Percentiles rank a stretch among this genome's conserved stretches.
Evolutionary conservation across 2,797 vertebrate species (phyloP).

Genomic region (Gymnopithys bicolor): DNA sequence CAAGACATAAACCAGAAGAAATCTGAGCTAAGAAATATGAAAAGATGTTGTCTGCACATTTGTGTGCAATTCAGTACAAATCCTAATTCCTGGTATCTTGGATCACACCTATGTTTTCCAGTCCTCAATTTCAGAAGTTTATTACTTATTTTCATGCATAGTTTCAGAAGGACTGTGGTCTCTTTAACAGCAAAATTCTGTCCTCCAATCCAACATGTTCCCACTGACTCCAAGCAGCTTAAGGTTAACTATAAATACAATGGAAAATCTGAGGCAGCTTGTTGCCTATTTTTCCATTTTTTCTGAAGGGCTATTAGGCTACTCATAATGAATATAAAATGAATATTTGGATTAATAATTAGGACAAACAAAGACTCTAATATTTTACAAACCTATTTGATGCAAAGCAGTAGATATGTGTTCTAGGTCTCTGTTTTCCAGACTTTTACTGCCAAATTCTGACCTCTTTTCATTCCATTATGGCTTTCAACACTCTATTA

Average conservation of each 20-base stretch:
- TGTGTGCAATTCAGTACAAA: background rate
- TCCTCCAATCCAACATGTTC: background rate
- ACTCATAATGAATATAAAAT: background rate
- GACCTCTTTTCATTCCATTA: constrained; percentile 21
- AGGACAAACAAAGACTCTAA: background rate
- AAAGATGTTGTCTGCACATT: background rate
- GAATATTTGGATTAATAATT: background rate
- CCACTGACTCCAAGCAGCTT: background rate
- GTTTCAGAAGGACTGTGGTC: background rate
- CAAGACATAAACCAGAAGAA: background rate
- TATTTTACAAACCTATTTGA: background rate
- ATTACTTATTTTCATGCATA: background rate
- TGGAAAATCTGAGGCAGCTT: background rate
- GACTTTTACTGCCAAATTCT: background rate
- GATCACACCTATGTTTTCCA: background rate
- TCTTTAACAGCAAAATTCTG: background rate
- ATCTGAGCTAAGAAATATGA: background rate
- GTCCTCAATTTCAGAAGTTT: background rate
- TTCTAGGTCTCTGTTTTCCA: background rate
- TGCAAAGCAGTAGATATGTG: background rate
- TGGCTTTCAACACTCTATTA: constrained; percentile 10
- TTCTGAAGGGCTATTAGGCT: background rate
- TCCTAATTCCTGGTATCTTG: background rate
- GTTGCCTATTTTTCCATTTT: background rate
- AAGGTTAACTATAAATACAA: background rate